Evolutionary conservation across 1,140 invertebrate genomes (phyloP), one percentile per base, ranked within the genome.

Genomic region (Drosophila ohnishii): DNA sequence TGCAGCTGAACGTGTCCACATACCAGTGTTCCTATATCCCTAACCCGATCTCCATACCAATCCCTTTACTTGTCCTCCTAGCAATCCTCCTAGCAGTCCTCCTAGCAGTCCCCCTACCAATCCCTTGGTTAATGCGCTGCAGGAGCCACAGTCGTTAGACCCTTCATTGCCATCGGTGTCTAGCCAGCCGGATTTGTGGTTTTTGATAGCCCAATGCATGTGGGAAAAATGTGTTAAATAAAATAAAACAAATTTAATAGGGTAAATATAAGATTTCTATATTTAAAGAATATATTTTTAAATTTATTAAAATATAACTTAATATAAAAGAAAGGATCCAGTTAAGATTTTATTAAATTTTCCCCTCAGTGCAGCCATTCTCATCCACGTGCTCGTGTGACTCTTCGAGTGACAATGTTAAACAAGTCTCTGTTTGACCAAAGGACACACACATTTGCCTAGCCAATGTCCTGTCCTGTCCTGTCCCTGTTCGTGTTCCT

Each of bases 371-470:
- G 65, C 9, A 44, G 30, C 11, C 34, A 34, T 34, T 25, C 22
- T 19, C 25, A 32, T 70, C 51, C 67, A 71, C 65, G 51, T 48
- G 51, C n/a, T 58, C 35, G 13, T 59, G 67, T 71, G 65, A 71
- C 50, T 71, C 71, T 42, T 75, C 53, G 47, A 75, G 73, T 75
- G 73, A 64, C 78, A 80, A 80, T 80, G 72, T 71, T 75, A 76
- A 80, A 56, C 56, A 71, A 63, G 69, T 74, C 78, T 59, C 40
- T 65, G 71, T 71, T 80, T 80, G 72, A 55, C 72, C 72, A 75
- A 66, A 37, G 72, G 53, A 75, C 47, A 75, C 39, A 65, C 69
- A 75, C 66, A 71, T 71, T 72, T 71, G 55, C 66, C 69, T 71
- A 40, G 35, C 61, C 51, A 55, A 55, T 37, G 47, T 35, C 42